phyloP scores from a whole-genome alignment of 2,797 vertebrate genomes.

The Streptopelia turtur region DNA sequence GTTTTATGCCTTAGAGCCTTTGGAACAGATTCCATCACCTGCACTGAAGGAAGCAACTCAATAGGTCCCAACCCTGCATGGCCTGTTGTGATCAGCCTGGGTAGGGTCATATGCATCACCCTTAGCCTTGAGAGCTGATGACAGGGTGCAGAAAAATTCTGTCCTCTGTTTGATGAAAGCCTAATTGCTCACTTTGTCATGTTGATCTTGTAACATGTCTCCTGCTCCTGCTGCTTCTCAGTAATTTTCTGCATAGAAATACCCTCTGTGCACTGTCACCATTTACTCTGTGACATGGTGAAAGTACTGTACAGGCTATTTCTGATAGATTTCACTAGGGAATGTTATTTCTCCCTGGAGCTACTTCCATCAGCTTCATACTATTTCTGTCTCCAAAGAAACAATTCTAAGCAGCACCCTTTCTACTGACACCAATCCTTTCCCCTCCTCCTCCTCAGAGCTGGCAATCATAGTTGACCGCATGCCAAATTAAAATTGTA shows the following conservation, averaged over 20 bases:
- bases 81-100: slow-evolving; percentile 21
- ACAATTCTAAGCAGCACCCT: neutral
- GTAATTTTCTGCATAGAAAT: slow-evolving; percentile 16
- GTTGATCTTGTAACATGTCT: slow-evolving; percentile 15
- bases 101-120: slow-evolving; percentile 2
- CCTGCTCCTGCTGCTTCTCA: neutral
- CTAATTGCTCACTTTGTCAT: slow-evolving; percentile 52
- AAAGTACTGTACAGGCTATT: neutral
- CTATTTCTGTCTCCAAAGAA: slow-evolving; percentile 15
- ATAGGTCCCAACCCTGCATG: neutral
- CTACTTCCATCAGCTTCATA: neutral
- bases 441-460: neutral
- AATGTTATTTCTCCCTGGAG: neutral
- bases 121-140: neutral
- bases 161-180: neutral
- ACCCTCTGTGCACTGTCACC: neutral
- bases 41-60: slow-evolving; percentile 29
- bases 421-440: neutral
- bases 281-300: slow-evolving; percentile 15
- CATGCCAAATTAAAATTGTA: slow-evolving; percentile 37
- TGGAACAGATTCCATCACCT: slow-evolving; percentile 52
- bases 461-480: neutral
- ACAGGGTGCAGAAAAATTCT: slow-evolving; percentile 9
- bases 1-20: slow-evolving; percentile 44
- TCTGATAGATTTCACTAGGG: slow-evolving; percentile 15